A percentile compares a stretch with the other conserved stretches of the same genome.
These are phyloP conservation scores for Phalacrocorax carbo DNA, from an alignment of 2,113 vertebrate species.

Conservation along the genomic window DNA sequence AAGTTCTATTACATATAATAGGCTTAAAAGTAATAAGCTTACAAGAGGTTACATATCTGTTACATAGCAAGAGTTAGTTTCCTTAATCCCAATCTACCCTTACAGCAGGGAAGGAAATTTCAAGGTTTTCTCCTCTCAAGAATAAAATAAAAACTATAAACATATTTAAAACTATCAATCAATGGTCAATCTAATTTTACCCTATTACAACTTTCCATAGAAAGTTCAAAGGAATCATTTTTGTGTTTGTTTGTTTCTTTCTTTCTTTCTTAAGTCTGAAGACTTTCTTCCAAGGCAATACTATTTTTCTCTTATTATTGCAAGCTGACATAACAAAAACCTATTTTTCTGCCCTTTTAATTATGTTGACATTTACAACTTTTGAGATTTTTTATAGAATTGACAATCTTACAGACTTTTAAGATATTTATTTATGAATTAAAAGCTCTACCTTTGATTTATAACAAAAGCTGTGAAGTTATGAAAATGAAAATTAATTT, in stretches of 20 bases:
- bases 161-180: not conserved
- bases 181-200: not conserved
- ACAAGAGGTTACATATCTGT: not conserved
- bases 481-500: not conserved
- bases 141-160: not conserved
- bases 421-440: not conserved
- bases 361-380: not conserved
- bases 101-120: not conserved
- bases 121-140: not conserved
- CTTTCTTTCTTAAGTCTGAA: not conserved
- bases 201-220: not conserved
- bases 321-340: not conserved
- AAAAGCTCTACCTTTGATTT: not conserved
- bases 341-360: not conserved
- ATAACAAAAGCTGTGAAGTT: not conserved
- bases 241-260: not conserved
- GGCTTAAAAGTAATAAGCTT: not conserved
- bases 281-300: not conserved
- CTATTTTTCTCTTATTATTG: not conserved
- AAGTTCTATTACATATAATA: not conserved
- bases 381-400: not conserved
- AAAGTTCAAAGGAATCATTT: not conserved
- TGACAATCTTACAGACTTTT: not conserved
- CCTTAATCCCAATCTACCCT: not conserved
- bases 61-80: not conserved